phyloP scores from a whole-genome alignment of 2,888 invertebrate genomes.

The Serripes groenlandicus region DNA sequence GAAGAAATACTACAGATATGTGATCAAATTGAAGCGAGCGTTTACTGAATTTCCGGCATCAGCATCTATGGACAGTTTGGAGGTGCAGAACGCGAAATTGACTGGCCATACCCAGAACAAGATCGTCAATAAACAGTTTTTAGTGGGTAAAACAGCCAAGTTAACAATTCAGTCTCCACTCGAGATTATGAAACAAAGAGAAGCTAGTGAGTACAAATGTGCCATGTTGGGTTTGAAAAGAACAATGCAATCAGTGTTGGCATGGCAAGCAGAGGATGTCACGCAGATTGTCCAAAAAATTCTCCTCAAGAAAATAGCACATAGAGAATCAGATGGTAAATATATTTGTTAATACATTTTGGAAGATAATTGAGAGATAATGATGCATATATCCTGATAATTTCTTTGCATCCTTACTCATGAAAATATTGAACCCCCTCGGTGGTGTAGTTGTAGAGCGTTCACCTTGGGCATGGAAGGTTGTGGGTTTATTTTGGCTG shows the following conservation, averaged over 20 bases:
- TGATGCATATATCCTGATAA: no score
- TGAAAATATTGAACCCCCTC: no score
- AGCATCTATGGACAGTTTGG: conserved; percentile 67
- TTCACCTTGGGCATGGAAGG: no score
- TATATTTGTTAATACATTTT: neutral
- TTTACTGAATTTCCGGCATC: conserved; percentile 83
- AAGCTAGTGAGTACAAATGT: conserved; percentile 62
- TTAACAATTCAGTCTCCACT: conserved; percentile 75
- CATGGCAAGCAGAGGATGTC: conserved; percentile 80
- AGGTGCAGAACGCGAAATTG: conserved; percentile 61
- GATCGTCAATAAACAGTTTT: conserved; percentile 61
- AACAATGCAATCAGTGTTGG: conserved; percentile 66
- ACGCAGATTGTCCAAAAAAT: conserved; percentile 62
- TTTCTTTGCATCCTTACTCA: no score
- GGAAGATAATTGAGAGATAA: no score
- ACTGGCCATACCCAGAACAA: conserved; percentile 63
- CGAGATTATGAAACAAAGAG: conserved; percentile 58
- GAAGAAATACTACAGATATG: conserved; percentile 72
- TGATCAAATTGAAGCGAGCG: conserved; percentile 78
- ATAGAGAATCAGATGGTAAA: neutral
- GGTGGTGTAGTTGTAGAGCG: no score
- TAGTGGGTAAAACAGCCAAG: conserved; percentile 69
- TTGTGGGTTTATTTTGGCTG: no score
- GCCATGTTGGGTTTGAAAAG: conserved; percentile 72
- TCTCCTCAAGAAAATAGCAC: conserved; percentile 23